Evolutionary conservation across 2,888 invertebrate species (phyloP), one percentile per base, ranked within the genome.

Genomic region (Rotaria magnacalcarata): DNA sequence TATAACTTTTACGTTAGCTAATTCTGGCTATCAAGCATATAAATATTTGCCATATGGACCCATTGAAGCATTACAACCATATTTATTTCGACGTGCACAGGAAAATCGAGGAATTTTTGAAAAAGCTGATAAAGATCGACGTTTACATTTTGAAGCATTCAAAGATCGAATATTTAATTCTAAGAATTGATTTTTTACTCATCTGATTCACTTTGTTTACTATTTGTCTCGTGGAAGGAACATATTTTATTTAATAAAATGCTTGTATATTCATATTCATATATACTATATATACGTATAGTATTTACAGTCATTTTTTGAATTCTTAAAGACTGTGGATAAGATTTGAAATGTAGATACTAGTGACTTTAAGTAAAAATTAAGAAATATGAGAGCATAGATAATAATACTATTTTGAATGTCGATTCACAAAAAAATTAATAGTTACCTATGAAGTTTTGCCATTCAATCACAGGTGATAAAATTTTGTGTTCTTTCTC

Each of bases 1-100:
- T 80, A n/a, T 47, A 2, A 8, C 75, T 10, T 80, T 80, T 47
- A 24, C 75, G 24, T 47, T 80, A 80, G 97, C 97, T 97, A 91
- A 92, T 93, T 95, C 97, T 80, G 98, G 98, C 84, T 99, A 97
- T 92, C 98, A 97, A 0, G 97, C 97, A n/a, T 99, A 98, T 93
- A 98, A 98, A 91, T 99, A 99, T 92, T 96, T 99, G 88, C 99
- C 99, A 0, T 99, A 98, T 90, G 99, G 99, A 0, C 75, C 98
- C 0, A 97, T 99, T 34, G 94, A 95, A 88, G 98, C 99, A 92
- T 99, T 99, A 3, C 92, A 99, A 89, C 99, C 99, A 0, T 99
- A 99, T 92, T 92, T 99, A 89, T 97, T 97, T 6, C 94, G 99
- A 87, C 94, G 99, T 89, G 98, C 98, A 87, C 94, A 95, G 91